These are phyloP conservation scores for Mycetomoellerius zeteki DNA, from an alignment of 1,140 invertebrate species.

Conservation along the genomic window DNA sequence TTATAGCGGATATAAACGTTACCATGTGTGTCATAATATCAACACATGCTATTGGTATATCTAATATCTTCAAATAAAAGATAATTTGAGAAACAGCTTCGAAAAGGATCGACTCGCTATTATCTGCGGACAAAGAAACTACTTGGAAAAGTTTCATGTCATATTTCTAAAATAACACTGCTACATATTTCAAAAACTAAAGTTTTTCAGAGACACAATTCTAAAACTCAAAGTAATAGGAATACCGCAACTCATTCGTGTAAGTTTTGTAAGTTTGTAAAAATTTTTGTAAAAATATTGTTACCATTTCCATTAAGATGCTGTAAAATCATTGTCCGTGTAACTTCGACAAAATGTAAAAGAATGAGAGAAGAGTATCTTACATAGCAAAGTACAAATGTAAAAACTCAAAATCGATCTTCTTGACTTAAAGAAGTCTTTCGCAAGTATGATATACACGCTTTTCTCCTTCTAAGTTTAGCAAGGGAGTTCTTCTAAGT, in stretches of 20 bases:
- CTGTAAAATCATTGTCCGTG: not conserved
- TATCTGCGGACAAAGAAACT: not conserved
- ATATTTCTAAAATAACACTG: not conserved
- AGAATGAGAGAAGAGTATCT: not conserved
- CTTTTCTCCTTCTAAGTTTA: not conserved
- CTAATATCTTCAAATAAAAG: not conserved
- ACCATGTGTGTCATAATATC: not conserved
- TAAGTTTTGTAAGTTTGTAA: constrained; percentile 7
- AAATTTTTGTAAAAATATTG: not conserved
- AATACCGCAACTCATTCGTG: not conserved
- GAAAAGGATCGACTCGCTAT: not conserved
- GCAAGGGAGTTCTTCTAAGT: constrained; percentile 4
- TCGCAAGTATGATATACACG: not conserved
- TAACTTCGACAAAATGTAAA: not conserved
- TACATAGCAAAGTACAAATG: not conserved
- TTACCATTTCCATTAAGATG: constrained; percentile 7
- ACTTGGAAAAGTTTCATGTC: not conserved
- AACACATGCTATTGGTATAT: not conserved
- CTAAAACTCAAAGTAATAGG: not conserved
- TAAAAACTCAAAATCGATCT: constrained; percentile 14
- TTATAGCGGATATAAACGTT: constrained; percentile 10
- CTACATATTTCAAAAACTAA: not conserved
- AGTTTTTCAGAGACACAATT: not conserved
- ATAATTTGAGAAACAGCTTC: not conserved
- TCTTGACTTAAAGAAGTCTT: not conserved